Base-by-base conservation (phyloP, 2,888 invertebrate species). In the Cephus pulcher region DNA sequence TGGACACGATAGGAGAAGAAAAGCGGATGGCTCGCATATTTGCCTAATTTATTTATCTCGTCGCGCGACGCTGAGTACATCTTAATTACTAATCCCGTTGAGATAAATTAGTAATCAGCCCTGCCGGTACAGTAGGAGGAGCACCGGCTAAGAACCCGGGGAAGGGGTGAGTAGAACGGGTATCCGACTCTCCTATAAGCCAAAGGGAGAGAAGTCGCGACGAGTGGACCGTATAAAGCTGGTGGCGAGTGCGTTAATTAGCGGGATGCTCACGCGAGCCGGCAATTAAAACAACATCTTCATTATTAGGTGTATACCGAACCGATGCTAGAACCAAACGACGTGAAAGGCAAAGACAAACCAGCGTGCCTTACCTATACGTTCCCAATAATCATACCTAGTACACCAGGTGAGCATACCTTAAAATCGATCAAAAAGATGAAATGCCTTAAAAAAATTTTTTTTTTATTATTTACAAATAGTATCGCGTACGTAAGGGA, bases 201-300 rank as follows among this genome's bases (percentile, higher is more conserved):
- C n/a, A 73, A 34, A n/a, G 70, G 11, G 70, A 70, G 81, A 82
- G 84, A 84, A 86, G 85, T 87, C 84, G 85, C 80, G 88, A 80
- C 78, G 87, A 89, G 88, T 84, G 81, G 84, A 89, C 86, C 82
- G 84, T 88, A 88, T 85, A 83, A 78, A 79, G 84, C 83, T 87
- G 87, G 88, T 88, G 89, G 88, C 87, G 88, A 89, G 86, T 90
- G 90, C 91, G 90, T 91, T 91, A 91, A 91, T 91, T 91, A 90
- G 90, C 88, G 87, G 85, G 89, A 88, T 89, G 89, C 90, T 89
- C 90, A 90, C 90, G 90, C 90, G 89, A 90, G 89, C 88, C 86
- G 84, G 90, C 91, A 91, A 91, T 91, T 91, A 91, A 91, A 90
- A 88, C 89, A 88, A 91, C 91, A 91, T 91, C 91, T 91, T 91